These are phyloP conservation scores for Seriola dumerili DNA, from an alignment of 2,113 vertebrate genomes.

Conservation along the genomic window DNA sequence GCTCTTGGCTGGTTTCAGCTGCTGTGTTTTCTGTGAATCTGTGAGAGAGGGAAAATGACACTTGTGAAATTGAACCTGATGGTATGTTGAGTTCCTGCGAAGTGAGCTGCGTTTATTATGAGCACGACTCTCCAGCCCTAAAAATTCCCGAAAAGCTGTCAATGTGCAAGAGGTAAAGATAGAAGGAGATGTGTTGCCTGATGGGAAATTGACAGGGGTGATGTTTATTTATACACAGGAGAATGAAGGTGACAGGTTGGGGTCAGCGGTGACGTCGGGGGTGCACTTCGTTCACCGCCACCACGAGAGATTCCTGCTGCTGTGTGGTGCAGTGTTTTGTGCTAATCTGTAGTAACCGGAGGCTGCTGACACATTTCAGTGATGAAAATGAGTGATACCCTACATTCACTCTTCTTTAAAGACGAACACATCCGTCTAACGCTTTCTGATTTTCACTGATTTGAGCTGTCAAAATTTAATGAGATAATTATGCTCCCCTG, in stretches of 20 bases:
- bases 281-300: conserved; percentile 1
- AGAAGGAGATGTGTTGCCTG: conserved; percentile 8
- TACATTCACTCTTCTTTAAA: conserved; percentile 49
- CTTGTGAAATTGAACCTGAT: conserved; percentile 77
- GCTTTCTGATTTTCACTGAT: conserved; percentile 39
- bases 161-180: conserved; percentile 41
- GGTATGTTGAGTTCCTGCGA: conserved; percentile 46
- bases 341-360: conserved; percentile 64
- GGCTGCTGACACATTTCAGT: conserved; percentile 67
- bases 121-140: conserved; percentile 52
- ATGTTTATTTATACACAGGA: conserved; percentile 51
- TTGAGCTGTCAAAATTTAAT: conserved; percentile 57
- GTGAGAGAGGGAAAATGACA: conserved; percentile 57
- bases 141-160: conserved; percentile 56
- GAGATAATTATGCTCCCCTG: conserved; percentile 32
- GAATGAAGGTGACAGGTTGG: conserved; percentile 60
- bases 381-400: conserved; percentile 59
- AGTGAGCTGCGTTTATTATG: conserved; percentile 67
- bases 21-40: conserved; percentile 52
- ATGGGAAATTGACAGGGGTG: conserved; percentile 27
- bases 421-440: conserved; percentile 25
- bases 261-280: not conserved
- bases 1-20: conserved; percentile 43
- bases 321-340: conserved; percentile 48
- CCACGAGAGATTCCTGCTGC: conserved; percentile 44